These are phyloP conservation scores for Rhynchonycteris naso DNA, from an alignment of 2,797 vertebrate genomes.

Conservation along the genomic window DNA sequence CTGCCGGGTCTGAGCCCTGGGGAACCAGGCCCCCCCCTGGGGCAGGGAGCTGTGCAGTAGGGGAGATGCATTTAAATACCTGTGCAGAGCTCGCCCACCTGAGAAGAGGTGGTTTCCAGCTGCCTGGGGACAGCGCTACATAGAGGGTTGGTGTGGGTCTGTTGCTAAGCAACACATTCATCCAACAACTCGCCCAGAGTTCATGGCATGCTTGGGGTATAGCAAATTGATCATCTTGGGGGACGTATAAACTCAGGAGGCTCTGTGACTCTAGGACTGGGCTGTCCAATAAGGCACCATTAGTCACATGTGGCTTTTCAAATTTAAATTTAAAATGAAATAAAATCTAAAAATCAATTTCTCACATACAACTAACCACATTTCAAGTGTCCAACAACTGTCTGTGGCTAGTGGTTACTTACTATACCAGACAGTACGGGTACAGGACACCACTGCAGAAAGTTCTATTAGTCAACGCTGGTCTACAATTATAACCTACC, in stretches of 20 bases:
- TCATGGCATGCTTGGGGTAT: neutral
- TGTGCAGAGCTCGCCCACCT: neutral
- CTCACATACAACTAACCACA: neutral
- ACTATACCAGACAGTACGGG: rapidly evolving
- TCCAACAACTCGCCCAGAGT: neutral
- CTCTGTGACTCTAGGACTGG: neutral
- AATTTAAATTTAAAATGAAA: neutral
- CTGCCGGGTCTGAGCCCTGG: neutral
- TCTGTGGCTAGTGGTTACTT: neutral
- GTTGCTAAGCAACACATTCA: slow-evolving; percentile 34
- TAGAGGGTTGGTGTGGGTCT: neutral
- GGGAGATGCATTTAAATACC: neutral
- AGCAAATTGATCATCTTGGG: neutral
- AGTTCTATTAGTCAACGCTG: rapidly evolving
- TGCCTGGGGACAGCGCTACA: neutral
- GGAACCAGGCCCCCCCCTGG: neutral
- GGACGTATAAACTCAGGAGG: neutral
- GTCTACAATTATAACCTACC: neutral
- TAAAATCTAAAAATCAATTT: neutral
- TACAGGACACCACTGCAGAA: rapidly evolving
- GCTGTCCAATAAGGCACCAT: neutral
- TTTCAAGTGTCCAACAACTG: neutral
- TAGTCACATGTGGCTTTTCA: neutral
- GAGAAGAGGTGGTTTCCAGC: neutral
- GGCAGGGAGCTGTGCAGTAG: too few relatives aligned